phyloP scores from a whole-genome alignment of 2,797 vertebrate species.

The Malurus splendens region DNA sequence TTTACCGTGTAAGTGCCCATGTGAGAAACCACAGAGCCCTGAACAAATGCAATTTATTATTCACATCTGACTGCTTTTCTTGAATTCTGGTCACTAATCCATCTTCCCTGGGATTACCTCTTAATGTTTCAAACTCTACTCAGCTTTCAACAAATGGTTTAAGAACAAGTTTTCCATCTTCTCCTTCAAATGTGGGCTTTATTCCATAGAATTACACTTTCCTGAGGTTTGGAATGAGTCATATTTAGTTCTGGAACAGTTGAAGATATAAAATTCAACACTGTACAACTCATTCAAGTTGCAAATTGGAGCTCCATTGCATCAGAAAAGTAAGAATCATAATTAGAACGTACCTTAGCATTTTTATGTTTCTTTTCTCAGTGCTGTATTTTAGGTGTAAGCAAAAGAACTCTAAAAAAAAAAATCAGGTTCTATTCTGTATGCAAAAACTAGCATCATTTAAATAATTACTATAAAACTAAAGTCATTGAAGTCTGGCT shows the following conservation, averaged over 20 bases:
- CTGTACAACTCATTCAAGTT: neutral
- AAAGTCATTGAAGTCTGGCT: neutral
- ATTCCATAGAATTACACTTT: neutral
- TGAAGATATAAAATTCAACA: neutral
- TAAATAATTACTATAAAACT: neutral
- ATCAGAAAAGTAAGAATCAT: neutral
- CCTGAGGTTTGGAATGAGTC: neutral
- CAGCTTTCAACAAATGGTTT: conserved; percentile 15
- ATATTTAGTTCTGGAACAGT: neutral
- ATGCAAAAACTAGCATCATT: neutral
- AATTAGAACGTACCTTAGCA: neutral
- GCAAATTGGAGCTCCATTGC: neutral
- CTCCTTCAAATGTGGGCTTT: neutral
- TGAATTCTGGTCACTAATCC: conserved; percentile 15
- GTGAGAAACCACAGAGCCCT: neutral
- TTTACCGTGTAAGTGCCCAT: neutral
- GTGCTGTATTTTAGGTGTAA: neutral
- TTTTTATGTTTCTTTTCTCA: neutral
- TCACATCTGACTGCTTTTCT: conserved; percentile 13
- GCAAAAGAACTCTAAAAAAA: neutral
- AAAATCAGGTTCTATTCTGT: neutral
- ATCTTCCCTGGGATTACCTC: neutral
- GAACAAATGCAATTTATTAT: conserved; percentile 1
- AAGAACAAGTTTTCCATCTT: conserved; percentile 13
- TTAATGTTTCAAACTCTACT: neutral